Evolutionary conservation across 1,140 invertebrate species (phyloP).

Genomic region (Bombus haemorrhoidalis): DNA sequence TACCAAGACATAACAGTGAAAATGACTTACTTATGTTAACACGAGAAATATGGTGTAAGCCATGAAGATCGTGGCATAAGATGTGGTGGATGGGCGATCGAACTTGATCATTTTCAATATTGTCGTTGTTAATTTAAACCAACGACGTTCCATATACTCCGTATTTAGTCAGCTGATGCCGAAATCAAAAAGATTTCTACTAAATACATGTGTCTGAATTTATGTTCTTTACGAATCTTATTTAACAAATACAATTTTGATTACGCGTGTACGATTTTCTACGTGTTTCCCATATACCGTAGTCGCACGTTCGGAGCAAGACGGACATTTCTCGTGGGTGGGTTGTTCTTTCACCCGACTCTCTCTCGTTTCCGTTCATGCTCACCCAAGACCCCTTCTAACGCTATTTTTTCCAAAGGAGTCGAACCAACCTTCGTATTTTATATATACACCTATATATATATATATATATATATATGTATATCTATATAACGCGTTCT

Average conservation of each 20-base stretch:
- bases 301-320: neutral
- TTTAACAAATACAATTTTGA: neutral
- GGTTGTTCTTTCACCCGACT: neutral
- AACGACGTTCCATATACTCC: no score
- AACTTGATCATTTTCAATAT: no score
- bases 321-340: neutral
- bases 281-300: neutral
- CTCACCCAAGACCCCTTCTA: constrained; percentile 10
- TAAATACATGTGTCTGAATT: no score
- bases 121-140: no score
- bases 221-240: no score
- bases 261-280: neutral
- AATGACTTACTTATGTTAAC: no score
- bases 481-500: constrained; percentile 19
- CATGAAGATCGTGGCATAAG: no score
- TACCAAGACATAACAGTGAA: no score
- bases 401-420: constrained; percentile 33
- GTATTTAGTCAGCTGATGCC: no score
- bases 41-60: no score
- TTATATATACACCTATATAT: neutral
- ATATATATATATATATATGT: neutral
- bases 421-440: constrained; percentile 6
- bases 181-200: no score
- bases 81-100: no score
- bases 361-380: neutral